Conservation (phyloP, 2,113 vertebrate species). For the Arvicanthis niloticus region DNA sequence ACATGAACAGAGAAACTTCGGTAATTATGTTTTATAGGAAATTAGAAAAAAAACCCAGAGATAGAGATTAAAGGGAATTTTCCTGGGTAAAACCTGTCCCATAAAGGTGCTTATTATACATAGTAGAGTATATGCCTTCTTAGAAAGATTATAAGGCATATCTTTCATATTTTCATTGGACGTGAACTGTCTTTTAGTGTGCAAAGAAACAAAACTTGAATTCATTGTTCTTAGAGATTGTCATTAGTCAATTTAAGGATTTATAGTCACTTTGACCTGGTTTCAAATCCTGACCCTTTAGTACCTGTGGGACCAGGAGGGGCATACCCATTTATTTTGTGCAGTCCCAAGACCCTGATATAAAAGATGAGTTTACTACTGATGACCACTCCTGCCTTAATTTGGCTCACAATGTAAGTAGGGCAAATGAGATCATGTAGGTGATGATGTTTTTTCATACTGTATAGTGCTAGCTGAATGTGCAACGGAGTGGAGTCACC, state of each 20-base stretch:
- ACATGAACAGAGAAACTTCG: not conserved
- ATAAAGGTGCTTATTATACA: conserved; percentile 9
- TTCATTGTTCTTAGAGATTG: conserved; percentile 30
- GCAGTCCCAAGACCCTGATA: not conserved
- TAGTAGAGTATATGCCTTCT: conserved; percentile 1
- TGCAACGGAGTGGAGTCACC: conserved; percentile 50
- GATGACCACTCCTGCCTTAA: not conserved
- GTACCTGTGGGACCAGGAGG: not conserved
- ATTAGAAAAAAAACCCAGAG: not conserved
- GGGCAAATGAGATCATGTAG: conserved; percentile 42
- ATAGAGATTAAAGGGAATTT: not conserved
- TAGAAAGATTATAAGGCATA: not conserved
- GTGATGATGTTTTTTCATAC: conserved; percentile 30
- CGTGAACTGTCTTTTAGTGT: not conserved
- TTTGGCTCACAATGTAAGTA: not conserved
- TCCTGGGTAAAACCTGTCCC: not conserved
- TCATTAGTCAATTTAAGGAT: conserved; percentile 2
- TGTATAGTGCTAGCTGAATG: conserved; percentile 57
- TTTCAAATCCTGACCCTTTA: conserved; percentile 46
- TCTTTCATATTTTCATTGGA: not conserved
- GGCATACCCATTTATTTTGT: not conserved
- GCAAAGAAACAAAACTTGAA: not conserved
- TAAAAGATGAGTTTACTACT: conserved; percentile 35
- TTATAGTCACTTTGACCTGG: conserved; percentile 33
- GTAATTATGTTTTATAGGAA: not conserved